Conservation (phyloP, 2,113 vertebrate species). For the Lepus timidus region DNA sequence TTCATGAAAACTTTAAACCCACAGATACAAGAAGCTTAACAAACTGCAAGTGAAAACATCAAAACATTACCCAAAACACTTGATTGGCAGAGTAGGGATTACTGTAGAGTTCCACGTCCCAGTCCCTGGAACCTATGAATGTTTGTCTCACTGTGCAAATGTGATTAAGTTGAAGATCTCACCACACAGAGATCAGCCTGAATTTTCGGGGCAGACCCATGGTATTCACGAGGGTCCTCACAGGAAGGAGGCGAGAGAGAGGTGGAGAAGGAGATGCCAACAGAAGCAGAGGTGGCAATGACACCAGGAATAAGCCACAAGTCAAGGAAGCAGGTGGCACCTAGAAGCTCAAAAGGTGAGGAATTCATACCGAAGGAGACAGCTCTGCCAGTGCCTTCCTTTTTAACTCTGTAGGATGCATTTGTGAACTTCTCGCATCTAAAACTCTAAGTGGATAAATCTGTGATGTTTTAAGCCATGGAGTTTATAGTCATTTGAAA, state of each 20-base stretch:
- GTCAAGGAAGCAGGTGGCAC: background rate
- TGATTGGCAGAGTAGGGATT: background rate
- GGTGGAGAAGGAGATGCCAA: background rate
- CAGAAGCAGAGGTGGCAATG: background rate
- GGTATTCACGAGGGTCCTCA: background rate
- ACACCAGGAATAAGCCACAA: background rate
- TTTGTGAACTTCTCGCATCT: background rate
- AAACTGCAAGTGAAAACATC: background rate
- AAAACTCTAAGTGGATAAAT: background rate
- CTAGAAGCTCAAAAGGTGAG: background rate
- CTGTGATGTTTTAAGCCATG: background rate
- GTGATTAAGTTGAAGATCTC: background rate
- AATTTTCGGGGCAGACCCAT: background rate
- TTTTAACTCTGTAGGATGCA: background rate
- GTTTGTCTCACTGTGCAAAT: background rate
- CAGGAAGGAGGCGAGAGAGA: background rate
- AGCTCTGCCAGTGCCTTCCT: background rate
- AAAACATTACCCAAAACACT: background rate
- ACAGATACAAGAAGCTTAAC: background rate
- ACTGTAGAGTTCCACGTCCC: background rate
- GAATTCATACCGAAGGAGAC: background rate
- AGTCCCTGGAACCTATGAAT: background rate
- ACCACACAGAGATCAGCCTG: background rate
- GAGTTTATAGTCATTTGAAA: background rate
- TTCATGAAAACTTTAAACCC: background rate